Conservation (phyloP, 2,888 invertebrate species). For the Luperina nickerlii region DNA sequence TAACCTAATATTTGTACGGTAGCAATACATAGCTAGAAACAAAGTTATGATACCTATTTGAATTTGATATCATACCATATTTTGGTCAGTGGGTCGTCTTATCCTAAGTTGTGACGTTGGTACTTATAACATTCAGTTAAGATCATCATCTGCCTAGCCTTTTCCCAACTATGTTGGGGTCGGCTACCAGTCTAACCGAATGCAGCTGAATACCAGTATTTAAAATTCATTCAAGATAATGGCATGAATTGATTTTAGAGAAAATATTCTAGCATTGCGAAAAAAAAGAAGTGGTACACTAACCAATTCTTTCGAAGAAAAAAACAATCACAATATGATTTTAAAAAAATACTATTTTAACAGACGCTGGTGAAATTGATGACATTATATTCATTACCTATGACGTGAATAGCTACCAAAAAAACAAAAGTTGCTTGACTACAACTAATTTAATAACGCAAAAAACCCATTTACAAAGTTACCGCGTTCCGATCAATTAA, state of each 20-base stretch:
- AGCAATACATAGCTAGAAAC: neutral
- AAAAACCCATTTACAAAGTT: slow-evolving; percentile 11
- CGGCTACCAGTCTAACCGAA: too few relatives aligned
- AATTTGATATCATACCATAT: neutral
- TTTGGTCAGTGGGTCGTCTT: neutral
- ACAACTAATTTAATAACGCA: slow-evolving; percentile 3
- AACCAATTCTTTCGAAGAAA: too few relatives aligned
- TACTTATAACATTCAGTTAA: neutral
- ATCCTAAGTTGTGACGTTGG: neutral
- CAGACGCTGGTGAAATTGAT: neutral
- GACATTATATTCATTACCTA: neutral
- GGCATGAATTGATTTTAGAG: neutral
- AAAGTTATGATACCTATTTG: neutral
- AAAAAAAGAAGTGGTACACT: neutral
- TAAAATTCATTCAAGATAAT: neutral
- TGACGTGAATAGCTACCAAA: neutral
- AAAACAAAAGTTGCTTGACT: neutral
- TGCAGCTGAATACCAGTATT: too few relatives aligned
- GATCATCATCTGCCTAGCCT: too few relatives aligned
- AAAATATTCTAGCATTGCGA: neutral
- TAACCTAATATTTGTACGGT: neutral
- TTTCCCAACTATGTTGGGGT: too few relatives aligned
- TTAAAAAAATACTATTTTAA: neutral
- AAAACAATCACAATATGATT: too few relatives aligned
- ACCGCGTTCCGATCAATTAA: slow-evolving; percentile 20